Evolutionary conservation across 2,113 vertebrate species (phyloP).

Genomic region (Pluvianellus socialis): DNA sequence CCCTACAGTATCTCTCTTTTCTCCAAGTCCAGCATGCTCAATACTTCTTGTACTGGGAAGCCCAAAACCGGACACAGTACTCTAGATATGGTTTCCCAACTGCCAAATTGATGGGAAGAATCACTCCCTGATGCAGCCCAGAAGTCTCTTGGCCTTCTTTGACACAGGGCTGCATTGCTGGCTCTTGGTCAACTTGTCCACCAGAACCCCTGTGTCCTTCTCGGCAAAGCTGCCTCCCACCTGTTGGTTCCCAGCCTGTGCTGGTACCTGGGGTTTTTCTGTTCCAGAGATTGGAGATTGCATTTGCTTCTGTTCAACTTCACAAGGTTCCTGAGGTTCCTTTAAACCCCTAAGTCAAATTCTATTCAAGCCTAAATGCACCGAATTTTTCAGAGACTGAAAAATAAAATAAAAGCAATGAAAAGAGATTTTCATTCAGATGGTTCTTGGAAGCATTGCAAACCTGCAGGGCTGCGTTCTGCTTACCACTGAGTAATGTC

Average conservation of each 20-base stretch:
- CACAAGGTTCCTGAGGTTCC: neutral
- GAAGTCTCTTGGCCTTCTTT: neutral
- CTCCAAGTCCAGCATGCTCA: neutral
- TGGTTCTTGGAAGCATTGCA: neutral
- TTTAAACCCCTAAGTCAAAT: neutral
- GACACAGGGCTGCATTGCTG: neutral
- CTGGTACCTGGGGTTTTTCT: neutral
- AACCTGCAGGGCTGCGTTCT: neutral
- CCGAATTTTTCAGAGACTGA: neutral
- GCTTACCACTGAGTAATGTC: neutral
- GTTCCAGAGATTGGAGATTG: neutral
- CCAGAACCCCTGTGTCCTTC: fast-evolving
- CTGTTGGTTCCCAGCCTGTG: neutral
- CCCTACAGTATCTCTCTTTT: neutral
- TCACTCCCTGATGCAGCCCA: neutral
- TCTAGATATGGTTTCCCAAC: neutral
- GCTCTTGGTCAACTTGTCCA: neutral
- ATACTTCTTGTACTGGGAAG: neutral
- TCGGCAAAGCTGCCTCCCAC: neutral
- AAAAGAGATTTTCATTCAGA: neutral
- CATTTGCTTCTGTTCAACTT: neutral
- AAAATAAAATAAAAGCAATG: neutral
- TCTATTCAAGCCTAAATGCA: neutral
- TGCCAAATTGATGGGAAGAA: neutral
- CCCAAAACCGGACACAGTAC: neutral